Percentiles rank a stretch among this genome's conserved stretches.
phyloP scores from a whole-genome alignment of 2,113 vertebrate genomes.

The Todiramphus chloris region DNA sequence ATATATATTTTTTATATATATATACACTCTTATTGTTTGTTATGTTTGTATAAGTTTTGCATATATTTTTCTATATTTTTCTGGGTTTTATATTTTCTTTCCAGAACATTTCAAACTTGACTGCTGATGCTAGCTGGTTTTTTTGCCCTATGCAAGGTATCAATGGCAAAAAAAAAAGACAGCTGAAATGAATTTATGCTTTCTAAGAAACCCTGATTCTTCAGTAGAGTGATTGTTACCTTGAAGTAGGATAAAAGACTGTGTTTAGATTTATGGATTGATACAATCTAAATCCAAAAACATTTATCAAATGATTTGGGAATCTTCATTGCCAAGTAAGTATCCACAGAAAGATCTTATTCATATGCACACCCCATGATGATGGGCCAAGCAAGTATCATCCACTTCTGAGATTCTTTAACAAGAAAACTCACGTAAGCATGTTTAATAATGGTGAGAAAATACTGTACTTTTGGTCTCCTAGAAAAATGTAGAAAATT shows the following conservation, averaged over 20 bases:
- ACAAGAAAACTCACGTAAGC: not conserved
- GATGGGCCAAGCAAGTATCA: not conserved
- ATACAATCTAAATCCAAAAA: not conserved
- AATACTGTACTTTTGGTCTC: not conserved
- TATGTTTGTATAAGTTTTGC: not conserved
- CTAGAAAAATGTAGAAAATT: not conserved
- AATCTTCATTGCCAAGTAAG: not conserved
- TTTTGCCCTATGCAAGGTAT: not conserved
- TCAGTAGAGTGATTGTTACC: not conserved
- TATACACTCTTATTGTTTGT: not conserved
- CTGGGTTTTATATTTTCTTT: too few relatives aligned
- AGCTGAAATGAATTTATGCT: not conserved
- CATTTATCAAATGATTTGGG: not conserved
- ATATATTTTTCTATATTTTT: too few relatives aligned
- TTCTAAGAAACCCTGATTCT: not conserved
- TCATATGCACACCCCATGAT: not conserved
- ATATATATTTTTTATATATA: not conserved
- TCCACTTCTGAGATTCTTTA: not conserved
- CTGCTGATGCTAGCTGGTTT: not conserved
- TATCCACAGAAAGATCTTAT: not conserved
- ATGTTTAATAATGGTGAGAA: not conserved
- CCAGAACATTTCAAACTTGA: not conserved
- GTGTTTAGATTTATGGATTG: not conserved
- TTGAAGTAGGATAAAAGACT: not conserved
- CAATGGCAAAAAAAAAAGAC: not conserved